These are phyloP conservation scores for Aphelenchoides bicaudatus DNA, from an alignment of 2,888 invertebrate genomes.

Conservation along the genomic window DNA sequence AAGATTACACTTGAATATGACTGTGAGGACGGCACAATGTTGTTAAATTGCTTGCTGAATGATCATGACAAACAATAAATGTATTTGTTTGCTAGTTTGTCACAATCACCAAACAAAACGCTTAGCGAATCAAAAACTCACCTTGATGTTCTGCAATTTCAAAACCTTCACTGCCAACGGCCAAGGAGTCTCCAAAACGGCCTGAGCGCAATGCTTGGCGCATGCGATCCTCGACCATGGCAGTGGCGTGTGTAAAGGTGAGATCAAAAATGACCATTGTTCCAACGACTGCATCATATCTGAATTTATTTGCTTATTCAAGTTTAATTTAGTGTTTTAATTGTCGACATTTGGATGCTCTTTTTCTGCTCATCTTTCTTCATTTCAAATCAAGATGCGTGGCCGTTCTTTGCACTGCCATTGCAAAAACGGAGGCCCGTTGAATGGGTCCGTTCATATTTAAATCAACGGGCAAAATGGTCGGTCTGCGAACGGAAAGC, in stretches of 20 bases:
- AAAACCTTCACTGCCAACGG: constrained; percentile 53
- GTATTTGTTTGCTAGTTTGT: background rate
- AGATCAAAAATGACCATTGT: constrained; percentile 50
- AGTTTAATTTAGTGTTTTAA: background rate
- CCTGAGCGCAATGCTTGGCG: constrained; percentile 43
- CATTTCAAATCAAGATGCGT: too few relatives aligned
- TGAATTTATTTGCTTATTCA: constrained; percentile 22
- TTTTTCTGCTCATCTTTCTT: too few relatives aligned
- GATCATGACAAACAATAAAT: background rate
- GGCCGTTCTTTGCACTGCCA: too few relatives aligned
- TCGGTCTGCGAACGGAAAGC: too few relatives aligned
- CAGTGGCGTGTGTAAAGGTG: constrained; percentile 27
- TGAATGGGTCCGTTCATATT: too few relatives aligned
- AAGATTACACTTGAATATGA: too few relatives aligned
- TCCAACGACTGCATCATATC: constrained; percentile 53
- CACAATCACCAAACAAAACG: background rate
- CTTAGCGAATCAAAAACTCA: constrained; percentile 21
- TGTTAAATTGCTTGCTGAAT: too few relatives aligned
- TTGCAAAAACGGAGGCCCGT: too few relatives aligned
- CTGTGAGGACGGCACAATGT: too few relatives aligned
- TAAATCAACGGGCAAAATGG: constrained; percentile 7
- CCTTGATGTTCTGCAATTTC: constrained; percentile 52
- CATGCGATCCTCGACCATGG: constrained; percentile 36
- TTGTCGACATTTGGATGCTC: background rate
- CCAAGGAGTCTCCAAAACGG: constrained; percentile 37